Conservation (phyloP, 2,797 vertebrate species). For the Peromyscus eremicus region DNA sequence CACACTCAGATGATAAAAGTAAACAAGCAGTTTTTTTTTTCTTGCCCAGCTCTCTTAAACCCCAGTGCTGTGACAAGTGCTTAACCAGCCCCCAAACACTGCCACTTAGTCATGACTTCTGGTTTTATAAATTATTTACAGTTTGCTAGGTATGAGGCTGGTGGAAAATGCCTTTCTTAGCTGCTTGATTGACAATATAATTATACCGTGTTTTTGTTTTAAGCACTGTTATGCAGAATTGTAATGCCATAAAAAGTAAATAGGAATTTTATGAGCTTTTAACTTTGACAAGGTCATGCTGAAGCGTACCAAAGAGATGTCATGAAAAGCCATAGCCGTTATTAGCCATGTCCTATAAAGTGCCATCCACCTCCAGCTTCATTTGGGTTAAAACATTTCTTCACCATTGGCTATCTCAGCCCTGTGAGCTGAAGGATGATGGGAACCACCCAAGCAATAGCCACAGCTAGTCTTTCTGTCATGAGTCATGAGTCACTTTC, state of each 20-base stretch:
- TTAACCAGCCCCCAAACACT: constrained; percentile 87
- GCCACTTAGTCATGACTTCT: constrained; percentile 89
- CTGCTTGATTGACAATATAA: constrained; percentile 89
- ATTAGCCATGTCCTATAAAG: constrained; percentile 83
- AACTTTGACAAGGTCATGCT: constrained; percentile 90
- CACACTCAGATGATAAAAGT: constrained; percentile 77
- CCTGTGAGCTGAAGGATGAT: not conserved
- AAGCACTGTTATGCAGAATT: constrained; percentile 89
- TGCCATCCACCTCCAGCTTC: constrained; percentile 76
- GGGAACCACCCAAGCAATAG: not conserved
- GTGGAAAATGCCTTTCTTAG: constrained; percentile 89
- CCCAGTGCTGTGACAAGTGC: constrained; percentile 83
- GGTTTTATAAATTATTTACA: constrained; percentile 91
- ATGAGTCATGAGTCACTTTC: not conserved
- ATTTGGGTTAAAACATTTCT: constrained; percentile 43
- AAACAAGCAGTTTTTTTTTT: constrained; percentile 68
- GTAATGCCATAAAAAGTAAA: constrained; percentile 88
- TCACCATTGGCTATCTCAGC: not conserved
- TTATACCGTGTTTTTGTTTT: constrained; percentile 89
- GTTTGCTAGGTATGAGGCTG: constrained; percentile 88
- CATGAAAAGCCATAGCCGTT: constrained; percentile 82
- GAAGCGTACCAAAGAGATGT: constrained; percentile 84
- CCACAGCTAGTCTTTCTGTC: not conserved
- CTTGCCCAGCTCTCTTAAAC: constrained; percentile 79
- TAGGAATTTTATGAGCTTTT: constrained; percentile 89